Evolutionary conservation across 2,797 vertebrate species (phyloP), one percentile per base, ranked within the genome.

Genomic region (Arnoldichthys spilopterus): DNA sequence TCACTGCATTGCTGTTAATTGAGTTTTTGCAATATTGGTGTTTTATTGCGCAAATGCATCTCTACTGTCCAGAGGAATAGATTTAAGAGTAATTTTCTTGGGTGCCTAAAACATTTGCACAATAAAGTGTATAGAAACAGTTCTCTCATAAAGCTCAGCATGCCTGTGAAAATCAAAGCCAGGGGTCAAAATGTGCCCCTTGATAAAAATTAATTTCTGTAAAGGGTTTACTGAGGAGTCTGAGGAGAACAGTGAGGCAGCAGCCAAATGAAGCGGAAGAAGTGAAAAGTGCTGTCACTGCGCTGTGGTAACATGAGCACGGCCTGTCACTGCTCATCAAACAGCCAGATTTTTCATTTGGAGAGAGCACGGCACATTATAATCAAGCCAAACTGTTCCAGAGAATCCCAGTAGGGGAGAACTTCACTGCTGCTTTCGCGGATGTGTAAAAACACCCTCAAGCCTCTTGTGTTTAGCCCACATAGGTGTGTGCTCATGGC

Each of bases 271-370:
- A 22, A 53, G n/a, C 58, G 71, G 34, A 64, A 34, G 34, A 43
- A 61, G 63, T 30, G 69, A 73, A 58, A 63, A 56, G 63, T 83
- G 32, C 62, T 77, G 71, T 74, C 74, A 80, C 77, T 72, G 59
- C 58, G 24, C 26, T 32, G 11, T 28, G 54, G 76, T 62, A 66
- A 74, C 51, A 72, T 49, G 54, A 76, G 72, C 66, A 40, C 56
- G 51, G 53, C 37, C 59, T 79, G 77, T 73, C 77, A 59, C 62
- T 37, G 71, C 51, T 51, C 62, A 67, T 79, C 70, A 73, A 28
- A 22, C 40, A 45, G 26, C 20, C 18, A 30, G 45, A 9, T 64
- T 40, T 64, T 6, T 24, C 4, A 18, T 62, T 62, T 62, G 28
- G 59, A 62, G 59, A 6, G 30, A 15, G 4, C 28, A 3, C 28